These are phyloP conservation scores for Argyrosomus regius DNA, from an alignment of 2,797 vertebrate genomes.

Conservation along the genomic window DNA sequence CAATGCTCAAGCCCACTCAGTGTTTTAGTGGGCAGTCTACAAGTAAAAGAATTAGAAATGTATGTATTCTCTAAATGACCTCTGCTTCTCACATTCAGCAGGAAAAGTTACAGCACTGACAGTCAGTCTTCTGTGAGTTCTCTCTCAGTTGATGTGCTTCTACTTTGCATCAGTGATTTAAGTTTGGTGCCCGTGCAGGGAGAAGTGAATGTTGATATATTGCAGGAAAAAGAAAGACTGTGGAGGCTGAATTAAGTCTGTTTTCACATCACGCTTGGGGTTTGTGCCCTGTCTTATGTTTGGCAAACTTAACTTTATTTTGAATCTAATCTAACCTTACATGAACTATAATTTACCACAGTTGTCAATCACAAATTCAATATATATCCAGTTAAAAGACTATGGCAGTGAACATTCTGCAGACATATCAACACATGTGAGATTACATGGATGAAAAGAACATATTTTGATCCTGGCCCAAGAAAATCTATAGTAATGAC, in stretches of 20 bases:
- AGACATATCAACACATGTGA: not conserved
- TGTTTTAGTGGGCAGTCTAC: constrained; percentile 59
- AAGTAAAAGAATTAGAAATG: constrained; percentile 67
- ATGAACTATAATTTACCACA: not conserved
- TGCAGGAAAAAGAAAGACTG: not conserved
- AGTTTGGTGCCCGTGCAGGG: not conserved
- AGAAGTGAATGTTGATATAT: not conserved
- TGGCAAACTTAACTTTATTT: no score
- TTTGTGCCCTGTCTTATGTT: not conserved
- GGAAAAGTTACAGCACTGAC: constrained; percentile 33
- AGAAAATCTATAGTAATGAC: not conserved
- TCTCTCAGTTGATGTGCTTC: not conserved
- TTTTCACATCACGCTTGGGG: not conserved
- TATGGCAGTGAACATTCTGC: not conserved
- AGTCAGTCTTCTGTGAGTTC: constrained; percentile 6
- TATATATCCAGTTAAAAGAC: not conserved
- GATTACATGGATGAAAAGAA: not conserved
- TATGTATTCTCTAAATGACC: constrained; percentile 60
- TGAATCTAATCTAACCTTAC: not conserved
- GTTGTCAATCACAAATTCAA: constrained; percentile 5
- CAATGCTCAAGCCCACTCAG: constrained; percentile 65
- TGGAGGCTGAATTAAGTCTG: not conserved
- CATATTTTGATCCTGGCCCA: not conserved
- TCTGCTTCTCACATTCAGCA: constrained; percentile 45
- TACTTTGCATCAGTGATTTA: constrained; percentile 24